Conservation (phyloP, 2,113 vertebrate genomes). For the Passer montanus region DNA sequence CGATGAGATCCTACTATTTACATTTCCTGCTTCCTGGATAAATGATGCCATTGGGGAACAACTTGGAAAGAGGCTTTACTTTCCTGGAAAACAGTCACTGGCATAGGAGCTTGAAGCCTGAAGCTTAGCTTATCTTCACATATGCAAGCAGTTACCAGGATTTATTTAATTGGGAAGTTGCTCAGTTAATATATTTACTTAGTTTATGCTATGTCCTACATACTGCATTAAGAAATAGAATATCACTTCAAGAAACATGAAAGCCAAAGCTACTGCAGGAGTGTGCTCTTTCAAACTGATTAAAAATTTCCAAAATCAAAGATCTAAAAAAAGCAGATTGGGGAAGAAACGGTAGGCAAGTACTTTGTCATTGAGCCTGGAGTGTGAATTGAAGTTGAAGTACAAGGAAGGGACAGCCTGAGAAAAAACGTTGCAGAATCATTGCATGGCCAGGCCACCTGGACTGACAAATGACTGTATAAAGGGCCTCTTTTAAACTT, state of each 20-base stretch:
- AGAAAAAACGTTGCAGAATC: conserved; percentile 15
- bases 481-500: conserved; percentile 41
- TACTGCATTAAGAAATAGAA: neutral
- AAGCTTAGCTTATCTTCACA: neutral
- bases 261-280: neutral
- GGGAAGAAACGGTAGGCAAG: neutral
- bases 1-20: neutral
- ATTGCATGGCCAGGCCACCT: conserved; percentile 14
- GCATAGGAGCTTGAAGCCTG: neutral
- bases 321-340: neutral
- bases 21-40: neutral
- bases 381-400: conserved; percentile 35
- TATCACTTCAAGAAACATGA: neutral
- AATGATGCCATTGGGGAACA: neutral
- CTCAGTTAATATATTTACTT: neutral
- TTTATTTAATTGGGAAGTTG: neutral
- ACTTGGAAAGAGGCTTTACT: neutral
- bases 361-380: neutral
- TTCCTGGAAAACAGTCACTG: neutral
- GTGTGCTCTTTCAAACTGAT: neutral
- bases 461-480: conserved; percentile 28
- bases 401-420: conserved; percentile 38
- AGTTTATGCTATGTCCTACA: neutral
- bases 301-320: conserved; percentile 38
- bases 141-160: neutral